Evolutionary conservation across 2,797 vertebrate species (phyloP), one percentile per base, ranked within the genome.

Genomic region (Chiloscyllium punctatum): DNA sequence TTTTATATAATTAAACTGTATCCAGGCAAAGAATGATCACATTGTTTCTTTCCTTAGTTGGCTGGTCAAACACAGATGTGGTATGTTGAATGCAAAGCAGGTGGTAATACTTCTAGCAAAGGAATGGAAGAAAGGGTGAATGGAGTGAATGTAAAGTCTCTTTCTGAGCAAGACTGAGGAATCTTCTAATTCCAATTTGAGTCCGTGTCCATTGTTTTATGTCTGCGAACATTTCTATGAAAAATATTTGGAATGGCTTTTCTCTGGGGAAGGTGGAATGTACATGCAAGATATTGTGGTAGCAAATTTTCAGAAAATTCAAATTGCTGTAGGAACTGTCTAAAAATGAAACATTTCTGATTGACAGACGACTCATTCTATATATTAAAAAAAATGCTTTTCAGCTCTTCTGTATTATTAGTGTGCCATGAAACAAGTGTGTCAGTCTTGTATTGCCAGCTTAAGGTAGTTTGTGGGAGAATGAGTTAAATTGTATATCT

Each of bases 161-260:
- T 69, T 69, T 42, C 37, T 21, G 23, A 25, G 90, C 62, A 92
- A 69, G 18, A 42, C 21, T n/a, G 3, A 69, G 23, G 62, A 68
- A 23, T 92, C 90, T 92, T 69, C 62, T n/a, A 68, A 92, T 92
- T 37, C n/a, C 37, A 62, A 11, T 92, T 42, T 92, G 90, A 69
- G n/a, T 92, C n/a, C 37, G 25, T 66, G 16, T 23, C 62, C 1
- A 42, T 92, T 69, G 13, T 68, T 18, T 42, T 92, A 16, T 18
- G 5, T 6, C 57, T n/a, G 62, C 11, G 37, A 68, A 69, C 37
- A 92, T 42, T 42, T 37, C 62, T 69, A 6, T 42, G n/a, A 84
- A 23, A 21, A 18, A 23, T 23, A 84, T 48, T 48, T 84, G 6
- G 37, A 42, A 48, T 9, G 37, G 9, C 1, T 23, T 84, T 48